A percentile compares a stretch with the other conserved stretches of the same genome.
Conservation (phyloP, 2,797 vertebrate species). For the Cyclopterus lumpus region DNA sequence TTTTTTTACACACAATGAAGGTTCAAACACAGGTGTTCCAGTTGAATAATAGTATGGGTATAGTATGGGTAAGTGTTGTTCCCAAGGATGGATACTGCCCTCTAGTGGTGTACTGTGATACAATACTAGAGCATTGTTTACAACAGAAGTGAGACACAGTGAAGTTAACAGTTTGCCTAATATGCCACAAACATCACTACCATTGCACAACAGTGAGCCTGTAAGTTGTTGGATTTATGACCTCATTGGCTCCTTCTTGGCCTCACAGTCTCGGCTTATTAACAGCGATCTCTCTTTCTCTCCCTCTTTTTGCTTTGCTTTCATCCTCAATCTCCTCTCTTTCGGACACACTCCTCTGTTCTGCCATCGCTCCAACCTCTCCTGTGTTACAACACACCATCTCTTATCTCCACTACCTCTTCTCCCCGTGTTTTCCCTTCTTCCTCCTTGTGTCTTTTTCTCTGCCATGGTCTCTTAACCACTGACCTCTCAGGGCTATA, state of each 20-base stretch:
- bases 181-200: neutral
- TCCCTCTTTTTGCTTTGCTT: neutral
- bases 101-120: conserved; percentile 59
- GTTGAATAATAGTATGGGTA: no score
- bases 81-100: conserved; percentile 50
- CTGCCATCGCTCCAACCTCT: neutral
- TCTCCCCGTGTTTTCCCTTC: conserved; percentile 1
- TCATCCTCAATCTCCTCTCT: conserved; percentile 7
- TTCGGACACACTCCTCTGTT: neutral
- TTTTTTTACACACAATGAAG: neutral
- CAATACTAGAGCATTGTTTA: neutral
- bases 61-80: no score
- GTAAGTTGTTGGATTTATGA: neutral
- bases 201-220: neutral
- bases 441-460: neutral
- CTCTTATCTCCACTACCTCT: neutral
- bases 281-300: conserved; percentile 28
- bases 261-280: conserved; percentile 60
- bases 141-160: neutral
- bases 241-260: conserved; percentile 5
- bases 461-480: conserved; percentile 15
- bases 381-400: neutral
- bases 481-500: conserved; percentile 89
- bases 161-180: neutral
- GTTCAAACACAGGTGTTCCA: neutral